Percentiles rank a stretch among this genome's conserved stretches.
phyloP scores from a whole-genome alignment of 2,797 vertebrate genomes.

The Pseudochirops corinnae region DNA sequence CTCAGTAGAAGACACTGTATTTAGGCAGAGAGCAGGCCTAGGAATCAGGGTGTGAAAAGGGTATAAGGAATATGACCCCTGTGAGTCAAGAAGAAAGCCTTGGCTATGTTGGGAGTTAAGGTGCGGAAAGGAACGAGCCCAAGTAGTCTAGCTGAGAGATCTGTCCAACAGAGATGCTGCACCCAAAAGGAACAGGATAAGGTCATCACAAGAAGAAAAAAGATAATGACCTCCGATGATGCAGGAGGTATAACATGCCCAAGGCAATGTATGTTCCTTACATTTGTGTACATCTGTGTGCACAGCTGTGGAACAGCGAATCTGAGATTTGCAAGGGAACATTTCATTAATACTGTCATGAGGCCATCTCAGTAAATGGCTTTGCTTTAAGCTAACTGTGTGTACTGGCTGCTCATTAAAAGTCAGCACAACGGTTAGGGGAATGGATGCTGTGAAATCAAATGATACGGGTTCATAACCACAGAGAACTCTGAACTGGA shows the following conservation, averaged over 20 bases:
- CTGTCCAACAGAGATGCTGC: neutral
- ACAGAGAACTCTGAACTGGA: neutral
- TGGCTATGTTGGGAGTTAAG: neutral
- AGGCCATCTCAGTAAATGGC: neutral
- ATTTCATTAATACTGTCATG: neutral
- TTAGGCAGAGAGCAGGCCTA: neutral
- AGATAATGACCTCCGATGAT: neutral
- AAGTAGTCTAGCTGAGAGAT: neutral
- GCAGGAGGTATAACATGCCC: neutral
- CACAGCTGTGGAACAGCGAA: neutral
- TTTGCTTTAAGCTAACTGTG: neutral
- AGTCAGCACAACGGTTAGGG: neutral
- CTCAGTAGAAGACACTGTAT: neutral
- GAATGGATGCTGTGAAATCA: neutral
- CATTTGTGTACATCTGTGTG: neutral
- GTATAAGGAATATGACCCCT: neutral
- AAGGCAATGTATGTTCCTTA: neutral
- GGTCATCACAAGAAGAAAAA: neutral
- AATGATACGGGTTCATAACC: neutral
- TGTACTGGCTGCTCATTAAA: neutral
- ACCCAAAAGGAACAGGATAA: neutral
- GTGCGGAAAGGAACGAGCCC: neutral
- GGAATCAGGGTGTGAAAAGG: neutral
- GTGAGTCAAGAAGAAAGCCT: neutral
- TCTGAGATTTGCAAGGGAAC: neutral